A percentile compares a stretch with the other conserved stretches of the same genome.
phyloP scores from a whole-genome alignment of 2,113 vertebrate species.

The Mirounga angustirostris region DNA sequence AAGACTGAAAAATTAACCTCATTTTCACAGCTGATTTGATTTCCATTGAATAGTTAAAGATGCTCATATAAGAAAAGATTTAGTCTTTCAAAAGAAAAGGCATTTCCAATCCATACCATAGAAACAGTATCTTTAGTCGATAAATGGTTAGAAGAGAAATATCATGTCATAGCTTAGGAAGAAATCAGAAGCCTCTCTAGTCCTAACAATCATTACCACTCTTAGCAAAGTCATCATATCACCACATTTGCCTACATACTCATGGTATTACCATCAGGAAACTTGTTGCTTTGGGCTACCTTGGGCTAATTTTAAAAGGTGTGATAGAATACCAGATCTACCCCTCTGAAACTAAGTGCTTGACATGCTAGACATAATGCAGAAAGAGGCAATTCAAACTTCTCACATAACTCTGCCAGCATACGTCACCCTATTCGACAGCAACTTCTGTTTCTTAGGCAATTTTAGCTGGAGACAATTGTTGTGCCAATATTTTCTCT shows the following conservation, averaged over 20 bases:
- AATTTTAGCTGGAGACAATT: conserved; percentile 54
- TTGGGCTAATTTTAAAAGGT: conserved; percentile 61
- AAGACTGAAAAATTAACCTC: conserved; percentile 57
- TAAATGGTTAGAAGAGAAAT: background rate
- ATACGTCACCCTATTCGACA: conserved; percentile 66
- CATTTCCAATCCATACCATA: background rate
- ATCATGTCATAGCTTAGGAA: background rate
- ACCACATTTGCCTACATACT: background rate
- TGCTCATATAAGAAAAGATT: conserved; percentile 31
- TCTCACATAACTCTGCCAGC: conserved; percentile 69
- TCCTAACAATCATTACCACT: background rate
- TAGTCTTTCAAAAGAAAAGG: conserved; percentile 16
- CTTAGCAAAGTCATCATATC: conserved; percentile 52
- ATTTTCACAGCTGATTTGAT: conserved; percentile 61
- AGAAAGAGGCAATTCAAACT: conserved; percentile 68
- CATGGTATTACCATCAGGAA: background rate
- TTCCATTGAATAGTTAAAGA: background rate
- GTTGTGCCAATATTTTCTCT: conserved; percentile 64
- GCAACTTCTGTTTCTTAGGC: conserved; percentile 69
- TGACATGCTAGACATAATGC: conserved; percentile 68
- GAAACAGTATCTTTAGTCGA: background rate
- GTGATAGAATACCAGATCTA: conserved; percentile 17
- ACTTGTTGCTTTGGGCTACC: conserved; percentile 66
- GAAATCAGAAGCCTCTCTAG: background rate
- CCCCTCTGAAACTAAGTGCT: conserved; percentile 54